Base-by-base conservation (phyloP, 2,797 vertebrate species). In the Otus scops region DNA sequence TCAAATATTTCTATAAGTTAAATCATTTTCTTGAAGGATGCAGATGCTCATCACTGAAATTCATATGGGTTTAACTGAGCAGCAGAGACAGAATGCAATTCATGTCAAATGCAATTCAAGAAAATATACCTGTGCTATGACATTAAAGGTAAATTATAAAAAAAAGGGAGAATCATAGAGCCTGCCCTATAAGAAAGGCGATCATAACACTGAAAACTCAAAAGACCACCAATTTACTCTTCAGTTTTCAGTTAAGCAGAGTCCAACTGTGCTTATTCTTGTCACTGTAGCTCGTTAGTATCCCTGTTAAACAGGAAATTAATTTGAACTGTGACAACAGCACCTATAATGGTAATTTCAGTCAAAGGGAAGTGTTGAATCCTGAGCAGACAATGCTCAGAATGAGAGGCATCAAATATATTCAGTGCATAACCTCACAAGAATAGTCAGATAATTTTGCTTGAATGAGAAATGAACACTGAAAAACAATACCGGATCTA, bases 281-380 rank as follows among this genome's bases (percentile, higher is more conserved):
- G 54, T 85, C 83, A 69, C 77, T 69, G 74, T 28, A 95, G 67
- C 67, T 95, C 1, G 0, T 95, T 88, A 94, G 80, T 9, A 50
- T 54, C 61, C 56, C 63, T 79, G 61, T 79, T 88, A 65, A 93
- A 92, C 47, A 90, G 88, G 74, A 91, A 92, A 97, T 86, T 95
- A 92, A 92, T 88, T 73, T 93, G 90, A 85, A 92, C 74, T 47
- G 21, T 21, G 59, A 81, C 93, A 95, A 88, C 92, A 89, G 88
- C 85, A 92, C 67, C 90, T 63, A 59, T 48, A 88, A 88, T 19
- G 70, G 74, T 47, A 79, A 87, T 76, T 90, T 86, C 90, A 88
- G 85, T 32, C 57, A 56, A 81, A 95, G 47, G 47, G 45, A 94
- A 84, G 32, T 17, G 36, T 7, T 76, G 90, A 92, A 86, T 81